These are phyloP conservation scores for Drosophila mayri DNA, from an alignment of 1,140 invertebrate genomes.

Conservation along the genomic window DNA sequence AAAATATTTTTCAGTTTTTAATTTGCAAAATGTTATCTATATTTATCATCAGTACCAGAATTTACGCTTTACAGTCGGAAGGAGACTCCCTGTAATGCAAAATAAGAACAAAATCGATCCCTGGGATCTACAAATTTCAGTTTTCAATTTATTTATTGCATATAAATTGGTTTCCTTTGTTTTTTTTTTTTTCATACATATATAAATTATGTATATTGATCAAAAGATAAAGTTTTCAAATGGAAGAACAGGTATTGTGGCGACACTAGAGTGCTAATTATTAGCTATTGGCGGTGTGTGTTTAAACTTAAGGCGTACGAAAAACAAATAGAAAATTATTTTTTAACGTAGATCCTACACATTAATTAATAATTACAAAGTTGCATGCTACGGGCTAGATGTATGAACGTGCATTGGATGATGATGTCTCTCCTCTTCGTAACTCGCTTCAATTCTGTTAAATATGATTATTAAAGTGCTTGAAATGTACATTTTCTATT, in stretches of 20 bases:
- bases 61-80: too few relatives aligned
- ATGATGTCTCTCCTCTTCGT: constrained; percentile 13
- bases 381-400: constrained; percentile 57
- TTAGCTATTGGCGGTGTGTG: constrained; percentile 77
- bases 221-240: constrained; percentile 72
- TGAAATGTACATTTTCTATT: constrained; percentile 66
- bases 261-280: constrained; percentile 82
- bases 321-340: constrained; percentile 70
- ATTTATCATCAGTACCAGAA: too few relatives aligned
- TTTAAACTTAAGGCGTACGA: constrained; percentile 73
- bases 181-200: constrained; percentile 42
- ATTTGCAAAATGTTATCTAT: not conserved
- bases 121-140: constrained; percentile 25
- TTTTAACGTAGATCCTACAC: constrained; percentile 59
- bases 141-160: constrained; percentile 81
- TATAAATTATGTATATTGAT: constrained; percentile 62
- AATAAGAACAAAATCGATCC: constrained; percentile 7
- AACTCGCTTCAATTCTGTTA: constrained; percentile 18
- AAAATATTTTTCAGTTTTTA: not conserved
- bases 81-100: not conserved
- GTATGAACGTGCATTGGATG: constrained; percentile 39
- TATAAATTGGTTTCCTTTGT: constrained; percentile 72
- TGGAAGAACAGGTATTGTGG: constrained; percentile 82
- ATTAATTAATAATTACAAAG: constrained; percentile 66
- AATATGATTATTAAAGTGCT: constrained; percentile 60